Evolutionary conservation across 2,797 vertebrate genomes (phyloP).

Genomic region (Falco peregrinus): DNA sequence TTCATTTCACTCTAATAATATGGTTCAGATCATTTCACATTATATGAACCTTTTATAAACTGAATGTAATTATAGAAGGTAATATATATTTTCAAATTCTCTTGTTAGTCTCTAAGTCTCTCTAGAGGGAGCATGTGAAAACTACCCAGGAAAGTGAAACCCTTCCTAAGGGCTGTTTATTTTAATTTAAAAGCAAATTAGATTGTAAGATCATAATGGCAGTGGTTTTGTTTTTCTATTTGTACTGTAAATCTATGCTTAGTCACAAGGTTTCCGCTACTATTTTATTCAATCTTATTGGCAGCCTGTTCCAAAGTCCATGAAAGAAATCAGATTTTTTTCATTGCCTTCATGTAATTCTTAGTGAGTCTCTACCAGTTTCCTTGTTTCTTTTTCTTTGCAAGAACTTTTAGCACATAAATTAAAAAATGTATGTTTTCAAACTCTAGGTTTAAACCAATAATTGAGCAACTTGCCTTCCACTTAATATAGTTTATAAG

Average conservation of each 20-base stretch:
- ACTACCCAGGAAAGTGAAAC: conserved; percentile 37
- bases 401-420: background rate
- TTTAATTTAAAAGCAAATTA: conserved; percentile 58
- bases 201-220: conserved; percentile 12
- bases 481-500: background rate
- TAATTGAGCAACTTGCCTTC: background rate
- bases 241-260: conserved; percentile 2
- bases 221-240: conserved; percentile 19
- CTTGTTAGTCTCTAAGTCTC: conserved; percentile 30
- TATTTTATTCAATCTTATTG: conserved; percentile 4
- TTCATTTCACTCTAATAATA: conserved; percentile 56
- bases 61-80: conserved; percentile 42
- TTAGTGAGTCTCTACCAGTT: background rate
- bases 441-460: background rate
- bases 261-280: background rate
- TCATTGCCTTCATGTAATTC: background rate
- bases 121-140: conserved; percentile 8
- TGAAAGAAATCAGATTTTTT: background rate
- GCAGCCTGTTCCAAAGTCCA: background rate
- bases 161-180: conserved; percentile 35
- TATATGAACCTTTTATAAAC: conserved; percentile 48
- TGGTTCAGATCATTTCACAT: conserved; percentile 55
- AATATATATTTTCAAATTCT: conserved; percentile 44
- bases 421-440: background rate
- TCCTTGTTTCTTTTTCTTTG: background rate